A percentile compares a stretch with the other conserved stretches of the same genome.
phyloP scores from a whole-genome alignment of 2,797 vertebrate species.

The Sebastes hubbsi region DNA sequence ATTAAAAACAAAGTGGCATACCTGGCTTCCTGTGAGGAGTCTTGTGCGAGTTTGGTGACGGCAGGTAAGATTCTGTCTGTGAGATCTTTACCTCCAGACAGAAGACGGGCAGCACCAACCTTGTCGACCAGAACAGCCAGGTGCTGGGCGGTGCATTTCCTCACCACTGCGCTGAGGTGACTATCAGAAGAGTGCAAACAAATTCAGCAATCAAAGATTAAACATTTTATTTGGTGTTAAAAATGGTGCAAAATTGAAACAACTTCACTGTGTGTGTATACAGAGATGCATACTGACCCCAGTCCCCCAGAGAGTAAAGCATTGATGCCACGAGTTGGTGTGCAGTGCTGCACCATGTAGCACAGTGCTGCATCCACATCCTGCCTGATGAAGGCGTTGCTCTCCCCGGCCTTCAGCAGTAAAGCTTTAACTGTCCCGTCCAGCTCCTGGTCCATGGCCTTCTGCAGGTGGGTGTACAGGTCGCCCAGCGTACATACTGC shows the following conservation, averaged over 20 bases:
- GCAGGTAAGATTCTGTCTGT: slow-evolving; percentile 88
- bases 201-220: not conserved
- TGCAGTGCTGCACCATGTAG: slow-evolving; percentile 93
- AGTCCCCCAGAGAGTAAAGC: slow-evolving; percentile 91
- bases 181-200: slow-evolving; percentile 67
- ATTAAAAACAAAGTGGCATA: slow-evolving; percentile 42
- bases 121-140: slow-evolving; percentile 84
- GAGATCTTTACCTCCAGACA: slow-evolving; percentile 85
- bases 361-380: slow-evolving; percentile 91
- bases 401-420: slow-evolving; percentile 92
- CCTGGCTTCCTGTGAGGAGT: slow-evolving; percentile 93
- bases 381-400: slow-evolving; percentile 93
- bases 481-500: slow-evolving; percentile 91
- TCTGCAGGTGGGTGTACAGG: slow-evolving; percentile 90
- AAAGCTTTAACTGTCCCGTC: slow-evolving; percentile 89
- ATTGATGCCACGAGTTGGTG: slow-evolving; percentile 86
- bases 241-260: not conserved
- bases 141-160: slow-evolving; percentile 91
- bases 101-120: slow-evolving; percentile 85
- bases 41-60: slow-evolving; percentile 87
- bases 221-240: not conserved
- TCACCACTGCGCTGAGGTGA: slow-evolving; percentile 89
- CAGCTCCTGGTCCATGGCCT: slow-evolving; percentile 94
- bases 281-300: slow-evolving; percentile 78
- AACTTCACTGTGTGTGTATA: not conserved